These are phyloP conservation scores for Sternarchorhynchus goeldii DNA, from an alignment of 2,797 vertebrate genomes.

Conservation along the genomic window DNA sequence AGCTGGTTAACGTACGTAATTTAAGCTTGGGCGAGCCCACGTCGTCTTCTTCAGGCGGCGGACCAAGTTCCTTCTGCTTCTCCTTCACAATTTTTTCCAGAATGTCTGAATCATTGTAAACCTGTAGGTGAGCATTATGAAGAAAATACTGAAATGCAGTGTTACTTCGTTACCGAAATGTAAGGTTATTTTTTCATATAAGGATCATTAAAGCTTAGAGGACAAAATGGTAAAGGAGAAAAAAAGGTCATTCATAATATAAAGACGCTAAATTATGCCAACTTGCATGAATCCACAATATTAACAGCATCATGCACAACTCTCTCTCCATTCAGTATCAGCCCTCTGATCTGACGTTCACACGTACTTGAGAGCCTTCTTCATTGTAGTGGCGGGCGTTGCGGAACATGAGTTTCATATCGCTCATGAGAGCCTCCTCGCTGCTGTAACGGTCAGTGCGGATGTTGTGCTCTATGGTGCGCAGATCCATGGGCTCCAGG, in stretches of 20 bases:
- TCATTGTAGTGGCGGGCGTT: slow-evolving; percentile 99
- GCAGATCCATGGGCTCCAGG: slow-evolving; percentile 96
- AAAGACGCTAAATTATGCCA: neutral
- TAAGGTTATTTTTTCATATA: neutral
- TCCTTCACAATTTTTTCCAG: slow-evolving; percentile 96
- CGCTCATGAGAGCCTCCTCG: slow-evolving; percentile 90
- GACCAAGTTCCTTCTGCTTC: slow-evolving; percentile 93
- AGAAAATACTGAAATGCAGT: neutral
- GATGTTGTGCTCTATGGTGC: slow-evolving; percentile 94
- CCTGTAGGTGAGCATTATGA: slow-evolving; percentile 69
- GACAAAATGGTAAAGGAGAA: too few relatives aligned
- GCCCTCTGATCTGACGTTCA: neutral
- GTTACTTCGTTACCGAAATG: neutral
- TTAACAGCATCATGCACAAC: neutral
- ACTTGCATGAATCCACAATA: neutral
- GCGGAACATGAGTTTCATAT: slow-evolving; percentile 97
- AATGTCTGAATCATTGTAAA: slow-evolving; percentile 95
- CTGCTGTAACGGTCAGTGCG: slow-evolving; percentile 88
- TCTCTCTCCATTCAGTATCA: neutral
- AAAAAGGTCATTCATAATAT: too few relatives aligned
- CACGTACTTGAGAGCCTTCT: slow-evolving; percentile 92
- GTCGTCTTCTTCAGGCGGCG: slow-evolving; percentile 90
- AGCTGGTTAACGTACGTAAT: slow-evolving; percentile 80
- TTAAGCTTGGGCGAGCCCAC: slow-evolving; percentile 95
- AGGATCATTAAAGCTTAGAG: too few relatives aligned